Evolutionary conservation across 2,888 invertebrate species (phyloP), one percentile per base, ranked within the genome.

Genomic region (Hylaea fasciaria): DNA sequence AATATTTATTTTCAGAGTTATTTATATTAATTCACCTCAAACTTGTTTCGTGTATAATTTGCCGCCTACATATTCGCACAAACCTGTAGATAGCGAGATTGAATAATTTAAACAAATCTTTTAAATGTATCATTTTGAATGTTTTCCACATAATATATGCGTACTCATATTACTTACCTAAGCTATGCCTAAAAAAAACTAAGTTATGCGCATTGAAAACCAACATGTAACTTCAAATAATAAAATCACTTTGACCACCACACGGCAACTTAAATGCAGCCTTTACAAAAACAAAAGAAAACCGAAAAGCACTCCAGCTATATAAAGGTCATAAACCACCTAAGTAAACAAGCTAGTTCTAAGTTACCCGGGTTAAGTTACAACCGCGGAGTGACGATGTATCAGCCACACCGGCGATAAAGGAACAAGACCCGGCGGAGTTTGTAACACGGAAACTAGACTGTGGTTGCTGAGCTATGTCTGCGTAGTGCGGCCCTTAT

Each of bases 371-470:
- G 16, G 70, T 76, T 66, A 78, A 87, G 73, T 87, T 87, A 87
- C 81, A 76, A 76, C 55, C 73, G 61, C 80, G 77, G 78, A 84
- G 82, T 84, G 83, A 81, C 86, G 85, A 88, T 85, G 86, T 87
- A 81, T 83, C 81, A 77, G 74, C 73, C 71, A 73, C 80, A 74
- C 71, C 66, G 66, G 77, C 85, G 83, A 87, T 88, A 88, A 88
- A 86, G 76, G 77, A 75, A 80, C 81, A 74, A 77, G 78, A 64
- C 77, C 72, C 73, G 64, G 62, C 71, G 69, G 73, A 76, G 76
- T 72, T 77, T 72, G 71, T 75, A n/a, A 83, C 82, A 80, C 77
- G 81, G 81, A 82, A 86, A 84, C 81, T 56, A 48, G 45, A 37
- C 50, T 57, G 32, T 16, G 50, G 28, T 28, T 9, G 14, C 12